phyloP scores from a whole-genome alignment of 2,888 invertebrate species.

The Drosophila aldrichi region DNA sequence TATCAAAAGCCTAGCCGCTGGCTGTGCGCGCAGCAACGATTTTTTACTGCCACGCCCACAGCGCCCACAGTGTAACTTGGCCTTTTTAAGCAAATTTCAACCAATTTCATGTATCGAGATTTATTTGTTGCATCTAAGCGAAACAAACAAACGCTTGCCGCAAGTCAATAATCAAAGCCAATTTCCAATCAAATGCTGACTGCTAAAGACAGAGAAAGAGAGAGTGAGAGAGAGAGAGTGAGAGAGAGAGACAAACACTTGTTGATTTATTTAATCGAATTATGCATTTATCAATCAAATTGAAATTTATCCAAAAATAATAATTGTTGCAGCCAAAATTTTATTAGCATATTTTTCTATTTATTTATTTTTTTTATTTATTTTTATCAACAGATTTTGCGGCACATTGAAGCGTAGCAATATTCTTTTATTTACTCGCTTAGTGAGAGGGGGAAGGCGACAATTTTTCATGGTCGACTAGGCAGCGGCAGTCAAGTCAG shows the following conservation, averaged over 20 bases:
- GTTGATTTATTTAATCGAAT: slow-evolving; percentile 30
- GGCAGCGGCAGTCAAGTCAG: slow-evolving; percentile 57
- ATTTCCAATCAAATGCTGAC: slow-evolving; percentile 6
- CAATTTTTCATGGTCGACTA: slow-evolving; percentile 63
- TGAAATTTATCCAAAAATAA: slow-evolving; percentile 19
- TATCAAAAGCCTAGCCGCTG: slow-evolving; percentile 52
- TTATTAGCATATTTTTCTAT: background rate
- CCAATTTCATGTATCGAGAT: slow-evolving; percentile 48
- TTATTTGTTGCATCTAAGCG: slow-evolving; percentile 58
- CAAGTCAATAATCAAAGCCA: slow-evolving; percentile 39
- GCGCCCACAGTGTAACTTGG: background rate
- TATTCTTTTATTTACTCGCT: slow-evolving; percentile 37
- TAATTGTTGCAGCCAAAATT: slow-evolving; percentile 4
- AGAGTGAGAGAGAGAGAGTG: background rate
- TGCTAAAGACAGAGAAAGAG: background rate
- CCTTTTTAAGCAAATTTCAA: slow-evolving; percentile 34
- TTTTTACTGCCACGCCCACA: background rate
- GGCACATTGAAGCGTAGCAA: slow-evolving; percentile 37
- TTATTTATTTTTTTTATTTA: background rate
- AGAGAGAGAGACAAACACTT: slow-evolving; percentile 14
- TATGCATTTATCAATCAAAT: slow-evolving; percentile 27
- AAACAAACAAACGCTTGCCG: slow-evolving; percentile 39
- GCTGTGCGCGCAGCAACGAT: slow-evolving; percentile 34
- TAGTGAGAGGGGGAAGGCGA: too few species aligned
- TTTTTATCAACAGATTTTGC: slow-evolving; percentile 26